phyloP scores from a whole-genome alignment of 2,888 invertebrate genomes.

The Trachelus iudaicus region DNA sequence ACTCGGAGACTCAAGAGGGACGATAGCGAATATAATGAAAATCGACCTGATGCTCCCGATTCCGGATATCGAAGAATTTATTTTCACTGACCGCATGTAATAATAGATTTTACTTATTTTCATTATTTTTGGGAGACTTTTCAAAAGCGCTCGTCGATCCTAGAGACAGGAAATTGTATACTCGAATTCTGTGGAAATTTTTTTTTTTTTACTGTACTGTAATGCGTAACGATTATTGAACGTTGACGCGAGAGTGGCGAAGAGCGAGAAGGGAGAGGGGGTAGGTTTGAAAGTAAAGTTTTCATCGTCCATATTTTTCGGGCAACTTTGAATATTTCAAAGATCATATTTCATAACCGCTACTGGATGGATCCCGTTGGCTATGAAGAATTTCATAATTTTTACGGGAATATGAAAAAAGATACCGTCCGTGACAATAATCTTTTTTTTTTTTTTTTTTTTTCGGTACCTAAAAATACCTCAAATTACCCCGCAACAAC shows the following conservation, averaged over 20 bases:
- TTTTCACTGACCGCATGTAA: background rate
- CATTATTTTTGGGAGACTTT: no score
- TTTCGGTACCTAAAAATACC: background rate
- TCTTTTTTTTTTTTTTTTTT: no score
- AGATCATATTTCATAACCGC: background rate
- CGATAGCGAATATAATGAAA: background rate
- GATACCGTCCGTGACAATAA: no score
- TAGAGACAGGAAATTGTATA: no score
- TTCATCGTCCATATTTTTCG: background rate
- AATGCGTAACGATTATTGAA: background rate
- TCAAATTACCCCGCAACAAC: background rate
- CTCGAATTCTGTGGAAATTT: background rate
- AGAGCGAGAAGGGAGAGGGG: background rate
- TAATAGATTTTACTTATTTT: background rate
- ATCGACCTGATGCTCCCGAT: background rate
- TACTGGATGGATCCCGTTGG: background rate
- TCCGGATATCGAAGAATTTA: background rate
- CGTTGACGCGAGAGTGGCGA: background rate
- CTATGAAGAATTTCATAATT: background rate
- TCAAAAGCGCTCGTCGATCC: no score
- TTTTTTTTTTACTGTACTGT: background rate
- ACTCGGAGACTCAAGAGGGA: background rate
- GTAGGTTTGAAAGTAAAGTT: background rate
- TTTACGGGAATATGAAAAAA: background rate
- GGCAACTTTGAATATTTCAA: background rate